Base-by-base conservation (phyloP, 2,888 invertebrate genomes). In the Salticus scenicus region DNA sequence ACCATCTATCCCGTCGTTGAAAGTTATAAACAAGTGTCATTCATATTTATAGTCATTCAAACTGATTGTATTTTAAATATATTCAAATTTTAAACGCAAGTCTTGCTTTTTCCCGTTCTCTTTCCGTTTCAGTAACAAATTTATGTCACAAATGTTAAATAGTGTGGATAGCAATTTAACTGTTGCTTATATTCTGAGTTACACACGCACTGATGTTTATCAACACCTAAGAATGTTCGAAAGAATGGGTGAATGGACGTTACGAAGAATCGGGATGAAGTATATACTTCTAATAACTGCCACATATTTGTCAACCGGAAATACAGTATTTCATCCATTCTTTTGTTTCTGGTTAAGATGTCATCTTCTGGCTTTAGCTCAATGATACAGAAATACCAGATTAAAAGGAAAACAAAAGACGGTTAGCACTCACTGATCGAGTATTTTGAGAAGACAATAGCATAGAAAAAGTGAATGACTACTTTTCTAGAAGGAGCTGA, bases 391-490 rank as follows among this genome's bases (percentile, higher is more conserved):
- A 57, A 24, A 24, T 24, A 2, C 57, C 17, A 47, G 42, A 14
- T 14, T 47, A n/a, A n/a, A n/a, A 14, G 2, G 17, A 24, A 57
- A 57, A 57, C 57, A 57, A 57, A 57, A 57, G 57, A 57, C 20
- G 47, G 47, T 17, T 17, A 47, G 2, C 8, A 7, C 14, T n/a
- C n/a, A n/a, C n/a, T 24, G 57, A 24, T 2, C 24, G 57, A 57
- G 24, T 57, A 57, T 57, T 24, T 24, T 20, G 47, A 20, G 33
- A 66, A 80, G 72, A 80, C 79, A 80, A 80, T 80, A 51, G 47
- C 20, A 63, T 28, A 31, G 28, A 41, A 24, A 79, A 73, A 67
- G 51, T 14, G 67, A 63, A 80, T 63, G 24, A 47, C 64, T n/a
- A n/a, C n/a, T n/a, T n/a, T n/a, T n/a, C n/a, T n/a, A n/a, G n/a